Conservation (phyloP, 1,140 invertebrate species). For the Acromyrmex charruanus region DNA sequence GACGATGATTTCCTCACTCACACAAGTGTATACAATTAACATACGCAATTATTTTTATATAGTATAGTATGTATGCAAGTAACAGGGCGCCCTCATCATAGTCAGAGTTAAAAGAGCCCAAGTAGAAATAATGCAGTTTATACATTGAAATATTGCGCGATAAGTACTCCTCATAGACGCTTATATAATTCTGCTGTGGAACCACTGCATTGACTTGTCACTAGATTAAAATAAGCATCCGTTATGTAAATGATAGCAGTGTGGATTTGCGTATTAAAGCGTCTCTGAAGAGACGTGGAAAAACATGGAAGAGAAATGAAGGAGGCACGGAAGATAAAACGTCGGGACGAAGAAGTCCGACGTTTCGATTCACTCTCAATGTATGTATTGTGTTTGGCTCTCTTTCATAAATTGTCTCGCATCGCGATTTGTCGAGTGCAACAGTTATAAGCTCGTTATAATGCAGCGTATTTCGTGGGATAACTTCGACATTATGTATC, state of each 20-base stretch:
- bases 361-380: background rate
- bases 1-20: background rate
- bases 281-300: slow-evolving; percentile 2
- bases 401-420: slow-evolving; percentile 17
- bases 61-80: background rate
- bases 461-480: background rate
- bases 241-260: slow-evolving; percentile 43
- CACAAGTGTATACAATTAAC: background rate
- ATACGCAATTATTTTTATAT: slow-evolving; percentile 12
- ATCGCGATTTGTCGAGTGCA: background rate
- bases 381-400: slow-evolving; percentile 4
- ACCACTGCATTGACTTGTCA: slow-evolving; percentile 26
- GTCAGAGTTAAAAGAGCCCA: background rate
- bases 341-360: background rate
- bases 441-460: background rate
- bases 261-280: background rate
- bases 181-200: slow-evolving; percentile 31
- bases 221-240: slow-evolving; percentile 21
- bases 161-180: background rate
- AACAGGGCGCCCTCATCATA: background rate
- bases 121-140: slow-evolving; percentile 6
- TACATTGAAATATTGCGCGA: slow-evolving; percentile 1
- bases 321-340: slow-evolving; percentile 19
- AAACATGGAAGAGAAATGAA: slow-evolving; percentile 34
- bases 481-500: slow-evolving; percentile 8